Evolutionary conservation across 2,113 vertebrate species (phyloP).

Genomic region (Ictidomys tridecemlineatus): DNA sequence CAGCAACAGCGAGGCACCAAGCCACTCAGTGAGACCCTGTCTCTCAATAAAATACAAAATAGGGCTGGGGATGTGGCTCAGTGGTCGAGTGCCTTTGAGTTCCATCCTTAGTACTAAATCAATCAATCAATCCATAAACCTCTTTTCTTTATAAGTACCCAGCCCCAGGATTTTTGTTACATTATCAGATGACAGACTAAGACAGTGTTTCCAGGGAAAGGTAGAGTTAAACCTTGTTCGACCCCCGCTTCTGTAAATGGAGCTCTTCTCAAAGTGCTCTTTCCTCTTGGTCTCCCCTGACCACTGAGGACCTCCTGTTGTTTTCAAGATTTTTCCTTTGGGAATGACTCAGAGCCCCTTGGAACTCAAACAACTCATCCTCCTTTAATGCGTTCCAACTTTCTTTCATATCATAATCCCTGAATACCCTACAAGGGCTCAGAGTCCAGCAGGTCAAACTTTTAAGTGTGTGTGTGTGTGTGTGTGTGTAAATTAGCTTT

Average conservation of each 20-base stretch:
- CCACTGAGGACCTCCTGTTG: neutral
- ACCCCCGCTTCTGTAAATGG: rapidly evolving
- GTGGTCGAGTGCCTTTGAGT: too few species aligned
- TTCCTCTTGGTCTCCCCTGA: neutral
- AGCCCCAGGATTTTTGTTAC: neutral
- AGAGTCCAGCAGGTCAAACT: neutral
- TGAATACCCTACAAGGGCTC: neutral
- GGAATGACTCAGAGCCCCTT: neutral
- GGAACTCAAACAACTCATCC: neutral
- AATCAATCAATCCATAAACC: neutral
- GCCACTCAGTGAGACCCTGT: too few species aligned
- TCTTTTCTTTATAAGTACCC: neutral
- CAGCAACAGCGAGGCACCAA: too few species aligned
- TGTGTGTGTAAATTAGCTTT: too few species aligned
- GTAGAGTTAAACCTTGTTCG: neutral
- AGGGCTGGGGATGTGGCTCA: too few species aligned
- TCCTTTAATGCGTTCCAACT: neutral
- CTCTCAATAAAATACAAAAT: too few species aligned
- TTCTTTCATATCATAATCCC: neutral
- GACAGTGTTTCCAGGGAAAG: neutral
- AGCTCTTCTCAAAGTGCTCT: neutral
- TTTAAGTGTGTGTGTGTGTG: neutral
- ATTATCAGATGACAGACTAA: neutral
- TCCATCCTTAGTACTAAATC: too few species aligned
- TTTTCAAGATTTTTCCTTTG: neutral